phyloP scores from a whole-genome alignment of 2,888 invertebrate genomes.

The Andrena chrysosceles region DNA sequence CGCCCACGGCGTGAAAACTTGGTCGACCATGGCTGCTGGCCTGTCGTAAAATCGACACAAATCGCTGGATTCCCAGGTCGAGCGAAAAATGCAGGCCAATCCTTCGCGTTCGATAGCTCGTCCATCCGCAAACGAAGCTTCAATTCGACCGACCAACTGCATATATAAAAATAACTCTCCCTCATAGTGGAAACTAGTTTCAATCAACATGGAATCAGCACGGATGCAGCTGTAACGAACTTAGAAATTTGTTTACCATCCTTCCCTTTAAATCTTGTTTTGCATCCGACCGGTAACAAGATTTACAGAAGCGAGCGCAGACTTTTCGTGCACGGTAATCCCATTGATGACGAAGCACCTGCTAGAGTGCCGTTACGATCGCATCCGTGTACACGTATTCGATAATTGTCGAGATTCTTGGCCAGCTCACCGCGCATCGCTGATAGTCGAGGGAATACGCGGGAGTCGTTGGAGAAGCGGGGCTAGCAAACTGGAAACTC shows the following conservation, averaged over 20 bases:
- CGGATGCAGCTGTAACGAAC: conserved; percentile 31
- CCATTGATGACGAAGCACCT: conserved; percentile 57
- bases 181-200: too few relatives aligned
- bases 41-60: neutral
- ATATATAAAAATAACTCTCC: too few relatives aligned
- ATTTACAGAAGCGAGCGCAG: conserved; percentile 21
- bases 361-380: conserved; percentile 38
- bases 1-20: conserved; percentile 38
- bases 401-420: conserved; percentile 40
- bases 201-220: too few relatives aligned
- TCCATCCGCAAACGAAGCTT: neutral
- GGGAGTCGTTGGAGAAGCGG: neutral
- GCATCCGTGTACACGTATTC: neutral
- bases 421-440: conserved; percentile 1
- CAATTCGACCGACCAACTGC: too few relatives aligned
- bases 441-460: neutral
- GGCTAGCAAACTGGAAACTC: neutral
- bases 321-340: conserved; percentile 51
- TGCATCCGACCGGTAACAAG: conserved; percentile 37
- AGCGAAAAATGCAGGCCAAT: conserved; percentile 26
- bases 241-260: conserved; percentile 52
- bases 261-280: conserved; percentile 48
- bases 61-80: neutral
- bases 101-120: neutral
- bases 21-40: neutral